A percentile compares a stretch with the other conserved stretches of the same genome.
Conservation (phyloP, 2,888 invertebrate genomes). For the Bellardia bayeri region DNA sequence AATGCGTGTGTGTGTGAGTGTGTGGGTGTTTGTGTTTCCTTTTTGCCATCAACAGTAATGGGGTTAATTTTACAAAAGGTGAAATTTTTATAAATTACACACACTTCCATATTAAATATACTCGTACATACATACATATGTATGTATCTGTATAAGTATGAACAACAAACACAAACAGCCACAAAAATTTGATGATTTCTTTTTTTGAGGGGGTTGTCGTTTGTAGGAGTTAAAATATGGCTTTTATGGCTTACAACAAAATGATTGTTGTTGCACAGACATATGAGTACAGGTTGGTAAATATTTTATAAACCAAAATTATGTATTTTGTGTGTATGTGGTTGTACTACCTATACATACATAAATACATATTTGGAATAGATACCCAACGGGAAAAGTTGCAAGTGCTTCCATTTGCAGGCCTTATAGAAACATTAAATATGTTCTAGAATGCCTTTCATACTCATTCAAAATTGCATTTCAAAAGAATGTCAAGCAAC, state of each 20-base stretch:
- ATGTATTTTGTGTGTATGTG: conserved; percentile 47
- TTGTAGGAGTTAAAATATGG: conserved; percentile 20
- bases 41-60: conserved; percentile 69
- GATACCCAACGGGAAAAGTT: too few species aligned
- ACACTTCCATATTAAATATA: conserved; percentile 47
- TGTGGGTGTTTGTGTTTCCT: conserved; percentile 2
- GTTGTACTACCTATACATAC: neutral
- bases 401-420: too few species aligned
- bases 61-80: conserved; percentile 78
- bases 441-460: too few species aligned
- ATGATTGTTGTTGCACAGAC: neutral
- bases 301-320: conserved; percentile 65
- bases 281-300: conserved; percentile 43
- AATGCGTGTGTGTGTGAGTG: neutral
- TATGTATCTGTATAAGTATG: conserved; percentile 21
- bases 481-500: too few species aligned
- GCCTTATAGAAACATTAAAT: too few species aligned
- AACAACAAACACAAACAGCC: conserved; percentile 32
- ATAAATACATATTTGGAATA: neutral
- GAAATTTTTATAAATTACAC: conserved; percentile 72
- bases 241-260: conserved; percentile 41
- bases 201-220: neutral
- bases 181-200: conserved; percentile 51
- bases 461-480: too few species aligned
- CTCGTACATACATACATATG: neutral